phyloP scores from a whole-genome alignment of 1,140 invertebrate genomes.

The Penaeus chinensis region DNA sequence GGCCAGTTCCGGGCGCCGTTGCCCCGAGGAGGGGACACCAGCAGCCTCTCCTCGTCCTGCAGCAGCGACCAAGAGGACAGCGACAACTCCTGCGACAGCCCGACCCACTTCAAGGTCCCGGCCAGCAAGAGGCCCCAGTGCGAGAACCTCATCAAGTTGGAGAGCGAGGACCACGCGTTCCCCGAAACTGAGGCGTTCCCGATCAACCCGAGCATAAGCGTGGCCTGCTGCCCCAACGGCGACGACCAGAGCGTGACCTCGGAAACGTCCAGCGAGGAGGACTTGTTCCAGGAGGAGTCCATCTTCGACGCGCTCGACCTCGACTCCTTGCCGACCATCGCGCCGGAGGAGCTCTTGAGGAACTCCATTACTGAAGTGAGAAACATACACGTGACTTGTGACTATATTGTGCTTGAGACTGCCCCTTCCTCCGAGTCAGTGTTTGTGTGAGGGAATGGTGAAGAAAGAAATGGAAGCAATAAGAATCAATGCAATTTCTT shows the following conservation, averaged over 20 bases:
- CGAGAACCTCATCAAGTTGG: not conserved
- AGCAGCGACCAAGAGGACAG: slow-evolving; percentile 15
- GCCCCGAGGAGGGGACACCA: not conserved
- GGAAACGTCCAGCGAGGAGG: not conserved
- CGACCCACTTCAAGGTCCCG: not conserved
- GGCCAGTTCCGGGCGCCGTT: not conserved
- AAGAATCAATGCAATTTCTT: not conserved
- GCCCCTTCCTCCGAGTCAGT: slow-evolving; percentile 36
- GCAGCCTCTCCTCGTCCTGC: not conserved
- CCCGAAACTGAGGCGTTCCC: not conserved
- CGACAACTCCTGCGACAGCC: not conserved
- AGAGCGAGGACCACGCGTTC: not conserved
- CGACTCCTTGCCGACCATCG: slow-evolving; percentile 33
- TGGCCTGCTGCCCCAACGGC: not conserved
- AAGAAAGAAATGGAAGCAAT: too few relatives aligned
- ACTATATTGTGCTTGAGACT: slow-evolving; percentile 49
- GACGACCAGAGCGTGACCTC: too few relatives aligned
- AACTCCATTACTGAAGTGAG: slow-evolving; percentile 17
- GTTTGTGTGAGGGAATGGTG: slow-evolving; percentile 9
- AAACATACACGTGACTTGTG: slow-evolving; percentile 34
- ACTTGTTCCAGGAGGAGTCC: slow-evolving; percentile 39
- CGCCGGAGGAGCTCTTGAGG: slow-evolving; percentile 31
- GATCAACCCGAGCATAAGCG: slow-evolving; percentile 35
- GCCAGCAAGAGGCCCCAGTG: not conserved
- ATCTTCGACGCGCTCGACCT: slow-evolving; percentile 35